Evolutionary conservation across 2,113 vertebrate genomes (phyloP), one percentile per base, ranked within the genome.

Genomic region (Astatoreochromis straeleni): DNA sequence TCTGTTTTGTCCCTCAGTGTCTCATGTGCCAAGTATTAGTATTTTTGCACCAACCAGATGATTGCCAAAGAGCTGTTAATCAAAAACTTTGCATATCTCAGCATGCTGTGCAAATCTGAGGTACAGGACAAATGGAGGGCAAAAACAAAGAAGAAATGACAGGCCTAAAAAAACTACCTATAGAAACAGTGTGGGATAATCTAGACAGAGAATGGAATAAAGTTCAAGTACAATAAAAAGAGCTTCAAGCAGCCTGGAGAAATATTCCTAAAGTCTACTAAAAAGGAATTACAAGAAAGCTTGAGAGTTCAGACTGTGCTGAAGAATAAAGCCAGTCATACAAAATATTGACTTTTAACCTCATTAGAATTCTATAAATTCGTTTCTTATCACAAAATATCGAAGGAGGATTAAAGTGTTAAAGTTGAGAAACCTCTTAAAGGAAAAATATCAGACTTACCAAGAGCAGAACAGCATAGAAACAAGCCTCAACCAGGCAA

Each of bases 381-480:
- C 8, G 2, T 38, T 21, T 38, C 9, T 21, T 21, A 65, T 65
- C 60, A 65, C 11, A 38, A 3, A n/a, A 38, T 65, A 38, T 2
- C 8, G 33, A 21, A 65, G 19, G 6, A 29, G 38, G 29, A 60
- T 45, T 33, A 70, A 4, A 49, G 6, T 63, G 29, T 31, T 24
- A 68, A 49, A 40, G 26, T n/a, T 29, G 1, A 26, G 8, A 60
- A 42, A 26, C 29, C 4, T 55, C 31, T 79, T 8, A 38, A 9
- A 24, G 7, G 7, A 33, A 65, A 63, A 57, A 80, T 16, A 21
- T 84, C 17, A 83, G 26, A 93, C 93, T 19, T 89, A 94, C 95
- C 91, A 88, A 54, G 7, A 94, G 49, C 53, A 93, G 54, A 54
- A 13, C 57, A 1, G 90, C 80, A 90, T 3, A 31, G 14, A 91